Conservation (phyloP, 2,888 invertebrate species). For the Sphinx pinastri region DNA sequence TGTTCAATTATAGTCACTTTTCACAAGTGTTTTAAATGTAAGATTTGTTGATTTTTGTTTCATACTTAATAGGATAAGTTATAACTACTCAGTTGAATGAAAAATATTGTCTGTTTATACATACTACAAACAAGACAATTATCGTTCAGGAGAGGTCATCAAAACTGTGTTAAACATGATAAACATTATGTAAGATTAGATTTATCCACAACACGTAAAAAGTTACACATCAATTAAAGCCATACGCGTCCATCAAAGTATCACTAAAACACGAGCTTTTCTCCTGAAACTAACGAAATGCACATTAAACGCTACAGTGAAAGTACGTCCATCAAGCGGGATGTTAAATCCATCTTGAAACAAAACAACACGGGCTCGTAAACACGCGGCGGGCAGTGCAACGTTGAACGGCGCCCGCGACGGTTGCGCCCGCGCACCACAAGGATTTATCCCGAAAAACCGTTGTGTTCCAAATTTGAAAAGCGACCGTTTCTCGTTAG, state of each 20-base stretch:
- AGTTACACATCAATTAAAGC: background rate
- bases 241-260: background rate
- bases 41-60: too few relatives aligned
- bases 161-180: too few relatives aligned
- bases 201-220: background rate
- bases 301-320: background rate
- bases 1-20: too few relatives aligned
- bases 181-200: too few relatives aligned
- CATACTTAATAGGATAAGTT: too few relatives aligned
- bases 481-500: slow-evolving; percentile 45
- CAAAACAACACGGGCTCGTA: slow-evolving; percentile 46
- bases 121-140: too few relatives aligned
- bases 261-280: slow-evolving; percentile 5
- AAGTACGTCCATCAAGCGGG: slow-evolving; percentile 14
- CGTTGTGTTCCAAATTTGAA: slow-evolving; percentile 22
- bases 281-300: slow-evolving; percentile 10
- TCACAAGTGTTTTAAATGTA: too few relatives aligned
- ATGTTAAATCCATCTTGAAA: slow-evolving; percentile 33
- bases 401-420: slow-evolving; percentile 45
- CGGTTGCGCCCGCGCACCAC: slow-evolving; percentile 42
- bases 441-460: slow-evolving; percentile 6
- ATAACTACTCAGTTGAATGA: too few relatives aligned
- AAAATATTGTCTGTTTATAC: too few relatives aligned
- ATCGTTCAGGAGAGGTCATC: too few relatives aligned
- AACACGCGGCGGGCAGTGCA: slow-evolving; percentile 46